These are phyloP conservation scores for Callithrix jacchus DNA, from an alignment of 2,113 vertebrate species.

Conservation along the genomic window DNA sequence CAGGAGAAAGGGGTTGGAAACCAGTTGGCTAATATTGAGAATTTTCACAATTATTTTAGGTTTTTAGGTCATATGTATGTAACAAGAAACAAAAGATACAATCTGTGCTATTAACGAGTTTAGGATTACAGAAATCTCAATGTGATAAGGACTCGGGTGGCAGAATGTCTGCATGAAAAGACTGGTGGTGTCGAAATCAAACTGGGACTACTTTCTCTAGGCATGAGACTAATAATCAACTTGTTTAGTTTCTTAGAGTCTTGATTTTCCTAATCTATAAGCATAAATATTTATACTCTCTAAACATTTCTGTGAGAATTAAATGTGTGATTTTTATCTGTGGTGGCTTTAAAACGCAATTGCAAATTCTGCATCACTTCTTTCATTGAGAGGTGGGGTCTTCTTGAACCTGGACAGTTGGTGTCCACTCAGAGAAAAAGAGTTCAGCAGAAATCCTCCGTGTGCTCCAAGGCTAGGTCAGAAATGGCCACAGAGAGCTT, in stretches of 20 bases:
- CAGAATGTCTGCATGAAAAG: not conserved
- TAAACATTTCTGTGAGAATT: not conserved
- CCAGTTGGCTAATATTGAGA: not conserved
- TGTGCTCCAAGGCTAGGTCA: not conserved
- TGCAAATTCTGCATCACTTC: not conserved
- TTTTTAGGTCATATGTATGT: not conserved
- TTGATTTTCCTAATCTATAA: not conserved
- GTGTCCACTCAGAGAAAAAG: not conserved
- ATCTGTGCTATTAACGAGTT: slow-evolving; percentile 31
- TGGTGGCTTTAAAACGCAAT: not conserved
- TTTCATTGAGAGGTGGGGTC: not conserved
- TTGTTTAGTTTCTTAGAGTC: not conserved
- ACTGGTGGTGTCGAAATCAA: not conserved
- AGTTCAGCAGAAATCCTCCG: not conserved
- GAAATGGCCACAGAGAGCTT: not conserved
- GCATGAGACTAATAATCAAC: not conserved
- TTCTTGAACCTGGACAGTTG: not conserved
- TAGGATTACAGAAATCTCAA: not conserved
- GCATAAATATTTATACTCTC: not conserved
- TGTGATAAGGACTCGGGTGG: not conserved
- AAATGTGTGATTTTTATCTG: not conserved
- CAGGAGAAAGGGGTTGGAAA: not conserved
- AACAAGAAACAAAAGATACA: slow-evolving; percentile 12
- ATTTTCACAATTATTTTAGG: not conserved
- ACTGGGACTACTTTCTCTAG: not conserved